Conservation (phyloP, 2,113 vertebrate species). For the Ginglymostoma cirratum region DNA sequence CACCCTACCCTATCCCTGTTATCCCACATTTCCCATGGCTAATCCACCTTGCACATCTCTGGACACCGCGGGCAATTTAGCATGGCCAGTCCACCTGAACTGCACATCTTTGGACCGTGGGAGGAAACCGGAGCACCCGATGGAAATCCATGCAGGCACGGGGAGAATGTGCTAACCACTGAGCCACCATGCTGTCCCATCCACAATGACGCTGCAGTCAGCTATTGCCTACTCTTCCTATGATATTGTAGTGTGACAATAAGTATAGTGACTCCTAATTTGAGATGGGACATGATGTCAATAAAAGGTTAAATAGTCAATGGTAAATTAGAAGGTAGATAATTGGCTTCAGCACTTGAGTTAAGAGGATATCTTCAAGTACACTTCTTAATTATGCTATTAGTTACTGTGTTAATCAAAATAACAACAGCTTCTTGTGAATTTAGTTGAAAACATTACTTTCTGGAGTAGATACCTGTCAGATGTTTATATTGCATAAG, state of each 20-base stretch:
- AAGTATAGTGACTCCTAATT: background rate
- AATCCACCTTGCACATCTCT: no score
- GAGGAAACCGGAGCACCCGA: no score
- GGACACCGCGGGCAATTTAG: no score
- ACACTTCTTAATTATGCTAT: slow-evolving; percentile 15
- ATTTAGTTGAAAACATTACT: background rate
- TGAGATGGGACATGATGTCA: no score
- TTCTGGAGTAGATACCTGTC: background rate
- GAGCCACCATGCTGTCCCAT: no score
- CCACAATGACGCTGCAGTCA: no score
- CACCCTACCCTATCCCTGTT: no score
- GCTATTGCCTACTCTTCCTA: background rate
- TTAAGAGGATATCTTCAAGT: background rate
- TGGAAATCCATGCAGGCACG: no score
- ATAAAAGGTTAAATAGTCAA: background rate
- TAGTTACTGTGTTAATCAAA: slow-evolving; percentile 2
- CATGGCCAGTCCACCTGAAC: no score
- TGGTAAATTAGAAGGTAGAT: background rate
- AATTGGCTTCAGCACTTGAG: background rate
- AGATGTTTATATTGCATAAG: background rate
- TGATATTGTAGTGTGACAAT: background rate
- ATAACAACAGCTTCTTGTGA: background rate
- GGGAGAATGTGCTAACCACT: no score
- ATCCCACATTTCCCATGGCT: no score
- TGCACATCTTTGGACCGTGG: no score